Evolutionary conservation across 2,113 vertebrate genomes (phyloP).

Genomic region (Pelecanus crispus): DNA sequence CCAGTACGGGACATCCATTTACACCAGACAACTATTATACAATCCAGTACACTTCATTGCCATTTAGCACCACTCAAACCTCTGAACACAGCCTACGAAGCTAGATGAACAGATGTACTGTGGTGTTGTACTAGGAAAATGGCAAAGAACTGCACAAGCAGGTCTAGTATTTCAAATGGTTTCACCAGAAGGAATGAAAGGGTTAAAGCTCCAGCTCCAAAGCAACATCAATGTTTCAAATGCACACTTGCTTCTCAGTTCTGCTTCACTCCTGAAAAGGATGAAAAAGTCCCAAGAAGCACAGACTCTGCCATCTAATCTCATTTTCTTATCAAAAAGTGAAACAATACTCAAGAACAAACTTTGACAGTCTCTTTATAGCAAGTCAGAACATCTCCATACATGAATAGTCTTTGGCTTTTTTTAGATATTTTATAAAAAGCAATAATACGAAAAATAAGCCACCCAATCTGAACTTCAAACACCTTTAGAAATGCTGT

Average conservation of each 20-base stretch:
- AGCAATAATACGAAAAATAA: background rate
- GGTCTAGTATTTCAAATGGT: background rate
- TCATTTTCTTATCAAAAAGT: constrained; percentile 26
- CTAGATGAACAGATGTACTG: background rate
- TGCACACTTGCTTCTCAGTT: background rate
- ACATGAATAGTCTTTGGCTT: background rate
- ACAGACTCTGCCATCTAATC: background rate
- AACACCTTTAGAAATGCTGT: constrained; percentile 42
- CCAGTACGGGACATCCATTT: background rate
- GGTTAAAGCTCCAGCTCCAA: background rate
- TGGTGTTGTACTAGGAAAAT: background rate
- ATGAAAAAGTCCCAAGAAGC: background rate
- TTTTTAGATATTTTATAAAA: constrained; percentile 16
- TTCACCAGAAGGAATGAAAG: background rate
- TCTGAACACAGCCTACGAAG: background rate
- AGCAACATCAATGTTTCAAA: background rate
- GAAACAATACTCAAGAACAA: constrained; percentile 8
- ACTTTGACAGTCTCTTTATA: constrained; percentile 2
- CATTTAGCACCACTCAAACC: background rate
- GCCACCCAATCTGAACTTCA: constrained; percentile 16
- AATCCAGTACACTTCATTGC: background rate
- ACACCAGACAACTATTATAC: background rate
- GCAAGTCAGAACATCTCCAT: background rate
- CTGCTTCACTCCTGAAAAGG: background rate
- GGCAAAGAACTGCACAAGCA: background rate